Evolutionary conservation across 2,888 invertebrate species (phyloP), one percentile per base, ranked within the genome.

Genomic region (Ichneumoninae sp.): DNA sequence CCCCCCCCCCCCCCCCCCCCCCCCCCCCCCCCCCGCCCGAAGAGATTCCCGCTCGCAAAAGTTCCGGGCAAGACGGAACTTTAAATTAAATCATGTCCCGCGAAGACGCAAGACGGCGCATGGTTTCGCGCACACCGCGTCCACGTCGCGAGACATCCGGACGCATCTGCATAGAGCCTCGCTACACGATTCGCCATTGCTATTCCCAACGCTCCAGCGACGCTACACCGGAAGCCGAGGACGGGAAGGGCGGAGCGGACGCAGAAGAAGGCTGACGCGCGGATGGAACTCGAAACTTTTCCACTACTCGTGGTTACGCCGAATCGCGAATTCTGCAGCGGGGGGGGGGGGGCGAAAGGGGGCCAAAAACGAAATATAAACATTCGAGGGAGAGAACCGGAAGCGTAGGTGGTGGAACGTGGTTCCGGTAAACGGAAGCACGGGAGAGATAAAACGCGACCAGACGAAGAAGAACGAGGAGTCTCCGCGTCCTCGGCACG

Each of bases 41-140:
- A 76, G 85, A 87, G 84, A 88, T 81, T 85, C 87, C 85, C 65
- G 70, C 65, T 54, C 70, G 70, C 79, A 69, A 85, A 81, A 88
- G 83, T 90, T 87, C 71, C 65, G 82, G 85, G 16, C 44, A 86
- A 88, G 88, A 87, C 88, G 44, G 16, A 91, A 92, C 88, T 91
- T 91, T 91, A 89, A 91, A 92, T 91, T 89, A 90, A 92, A 91
- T 91, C 89, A 90, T 88, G 87, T 88, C 85, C 79, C 85, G 84
- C 76, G 66, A 80, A 86, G 85, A 83, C 86, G 83, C 82, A 87
- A 86, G 87, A 81, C 75, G 82, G 74, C 63, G 65, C 30, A 44
- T 47, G 76, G 79, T 81, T 73, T 68, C 50, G 68, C 76, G 54
- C 63, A 74, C 54, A 71, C 54, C n/a, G 69, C 30, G 36, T 54